These are phyloP conservation scores for Sarcophaga bullata DNA, from an alignment of 1,140 invertebrate species.

Conservation along the genomic window DNA sequence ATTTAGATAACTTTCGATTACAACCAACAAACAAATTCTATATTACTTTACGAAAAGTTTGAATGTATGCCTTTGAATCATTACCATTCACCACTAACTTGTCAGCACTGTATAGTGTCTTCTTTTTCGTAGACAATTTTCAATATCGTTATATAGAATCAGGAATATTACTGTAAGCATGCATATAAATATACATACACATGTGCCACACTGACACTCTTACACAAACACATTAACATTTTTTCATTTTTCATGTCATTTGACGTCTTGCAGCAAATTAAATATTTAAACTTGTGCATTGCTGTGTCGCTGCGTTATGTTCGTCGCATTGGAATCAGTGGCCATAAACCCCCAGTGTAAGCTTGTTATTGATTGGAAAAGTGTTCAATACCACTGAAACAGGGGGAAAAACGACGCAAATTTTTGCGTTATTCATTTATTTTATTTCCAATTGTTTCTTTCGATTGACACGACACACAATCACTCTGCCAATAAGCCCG, in stretches of 20 bases:
- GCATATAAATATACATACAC: not conserved
- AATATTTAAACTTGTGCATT: conserved; percentile 4
- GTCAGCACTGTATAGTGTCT: not conserved
- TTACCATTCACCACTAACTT: too few relatives aligned
- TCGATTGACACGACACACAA: not conserved
- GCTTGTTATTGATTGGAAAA: conserved; percentile 10
- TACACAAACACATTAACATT: too few relatives aligned
- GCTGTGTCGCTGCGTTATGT: not conserved
- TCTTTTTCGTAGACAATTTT: not conserved
- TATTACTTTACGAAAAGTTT: too few relatives aligned
- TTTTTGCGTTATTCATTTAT: too few relatives aligned
- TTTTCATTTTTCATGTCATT: not conserved
- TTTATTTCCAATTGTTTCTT: too few relatives aligned
- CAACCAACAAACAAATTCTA: too few relatives aligned
- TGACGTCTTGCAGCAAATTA: not conserved
- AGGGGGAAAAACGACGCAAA: not conserved
- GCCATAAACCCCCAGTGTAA: not conserved
- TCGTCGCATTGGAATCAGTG: not conserved
- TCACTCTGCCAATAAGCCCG: not conserved
- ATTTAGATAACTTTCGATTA: too few relatives aligned
- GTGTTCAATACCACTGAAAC: not conserved
- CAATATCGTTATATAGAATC: not conserved
- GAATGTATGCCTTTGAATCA: too few relatives aligned
- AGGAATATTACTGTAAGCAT: not conserved
- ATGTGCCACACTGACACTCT: not conserved